Base-by-base conservation (phyloP, 2,888 invertebrate species). In the Pseudococcus jackbeardsleyi region DNA sequence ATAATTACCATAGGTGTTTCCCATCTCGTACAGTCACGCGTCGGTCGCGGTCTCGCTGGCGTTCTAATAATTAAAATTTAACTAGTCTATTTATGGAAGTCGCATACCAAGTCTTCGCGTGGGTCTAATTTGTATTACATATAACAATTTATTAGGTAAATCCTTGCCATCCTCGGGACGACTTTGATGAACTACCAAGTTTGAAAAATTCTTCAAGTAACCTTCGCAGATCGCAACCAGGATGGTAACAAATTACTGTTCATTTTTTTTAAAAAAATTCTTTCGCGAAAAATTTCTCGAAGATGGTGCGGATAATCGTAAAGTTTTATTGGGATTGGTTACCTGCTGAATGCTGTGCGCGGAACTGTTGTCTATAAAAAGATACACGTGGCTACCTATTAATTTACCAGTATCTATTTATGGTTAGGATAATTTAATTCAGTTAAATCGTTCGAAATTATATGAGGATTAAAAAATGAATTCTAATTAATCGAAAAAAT, bases 41-140 rank as follows among this genome's bases (percentile, higher is more conserved):
- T 17, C 33, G 17, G 33, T 33, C 72, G 72, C 33, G 39, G 33
- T 72, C 39, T 8, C 68, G 22, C 22, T 19, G 64, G 5, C 6
- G 8, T 42, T 9, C 8, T 42, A 42, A 72, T 72, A 72, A 72
- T 72, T 72, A 72, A 33, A 72, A 72, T 72, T 72, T 72, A 39
- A 19, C 72, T 33, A 15, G 33, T 17, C 79, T 82, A 82, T 82
- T 82, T 82, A 82, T 46, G 79, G 79, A 82, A 82, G 46, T 82
- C 79, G 79, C 79, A 82, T 82, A 82, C 79, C 19, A 82, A 42
- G 79, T 82, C 79, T 82, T 82, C 79, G 79, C 79, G 79, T 82
- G 79, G 79, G 79, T 82, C 79, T 46, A 46, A 82, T 46, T 82
- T 82, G 79, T 42, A 33, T 33, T 33, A n/a, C n/a, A 39, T 39